These are phyloP conservation scores for Datnioides undecimradiatus DNA, from an alignment of 2,113 vertebrate species.

Conservation along the genomic window DNA sequence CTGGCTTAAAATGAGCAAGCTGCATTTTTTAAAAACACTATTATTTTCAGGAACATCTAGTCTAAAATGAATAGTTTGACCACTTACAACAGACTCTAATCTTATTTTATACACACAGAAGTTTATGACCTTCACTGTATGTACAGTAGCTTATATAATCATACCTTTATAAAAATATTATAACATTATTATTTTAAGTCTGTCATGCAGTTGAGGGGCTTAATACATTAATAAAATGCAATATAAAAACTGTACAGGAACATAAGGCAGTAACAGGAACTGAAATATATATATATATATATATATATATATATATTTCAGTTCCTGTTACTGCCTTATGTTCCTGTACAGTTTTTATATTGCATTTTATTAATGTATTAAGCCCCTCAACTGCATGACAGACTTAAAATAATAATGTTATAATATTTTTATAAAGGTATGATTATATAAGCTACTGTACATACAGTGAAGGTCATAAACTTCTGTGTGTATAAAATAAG, in stretches of 20 bases:
- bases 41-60: conserved; percentile 13
- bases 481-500: conserved; percentile 16
- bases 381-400: conserved; percentile 56
- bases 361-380: conserved; percentile 33
- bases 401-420: conserved; percentile 23
- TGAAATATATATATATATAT: conserved; percentile 12
- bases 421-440: conserved; percentile 15
- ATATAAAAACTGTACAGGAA: conserved; percentile 61
- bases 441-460: conserved; percentile 26
- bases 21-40: not conserved
- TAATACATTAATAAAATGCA: conserved; percentile 33
- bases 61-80: conserved; percentile 27
- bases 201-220: conserved; percentile 56
- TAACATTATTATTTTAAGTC: conserved; percentile 23
- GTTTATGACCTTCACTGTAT: conserved; percentile 18
- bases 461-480: conserved; percentile 18
- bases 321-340: conserved; percentile 33
- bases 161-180: conserved; percentile 15
- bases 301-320: conserved; percentile 9
- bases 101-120: conserved; percentile 16
- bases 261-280: conserved; percentile 33
- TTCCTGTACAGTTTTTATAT: conserved; percentile 61
- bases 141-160: conserved; percentile 26
- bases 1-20: not conserved
- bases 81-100: conserved; percentile 19